These are phyloP conservation scores for Eupithecia vulgata DNA, from an alignment of 2,888 invertebrate species.

Conservation along the genomic window DNA sequence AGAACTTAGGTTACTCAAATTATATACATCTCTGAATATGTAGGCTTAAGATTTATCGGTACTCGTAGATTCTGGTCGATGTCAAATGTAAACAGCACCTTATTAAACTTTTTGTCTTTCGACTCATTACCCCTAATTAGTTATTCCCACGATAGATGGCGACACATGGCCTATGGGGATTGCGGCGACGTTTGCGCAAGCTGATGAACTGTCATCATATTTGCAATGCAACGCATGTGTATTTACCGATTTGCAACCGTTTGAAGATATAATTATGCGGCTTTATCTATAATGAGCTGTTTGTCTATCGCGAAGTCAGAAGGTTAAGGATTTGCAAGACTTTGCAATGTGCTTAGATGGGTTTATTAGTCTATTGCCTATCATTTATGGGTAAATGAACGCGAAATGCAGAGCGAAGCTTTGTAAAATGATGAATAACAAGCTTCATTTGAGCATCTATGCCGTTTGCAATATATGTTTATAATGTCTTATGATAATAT, in stretches of 20 bases:
- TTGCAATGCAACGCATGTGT: conserved; percentile 35
- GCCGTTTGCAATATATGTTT: background rate
- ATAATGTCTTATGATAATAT: background rate
- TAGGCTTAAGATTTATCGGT: background rate
- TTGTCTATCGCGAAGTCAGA: conserved; percentile 9
- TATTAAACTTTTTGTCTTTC: conserved; percentile 16
- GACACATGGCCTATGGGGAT: conserved; percentile 28
- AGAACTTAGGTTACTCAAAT: background rate
- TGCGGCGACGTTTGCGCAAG: conserved; percentile 35
- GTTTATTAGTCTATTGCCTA: background rate
- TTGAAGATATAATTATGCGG: conserved; percentile 31
- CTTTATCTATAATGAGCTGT: conserved; percentile 29
- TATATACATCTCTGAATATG: background rate
- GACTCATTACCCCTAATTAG: conserved; percentile 19
- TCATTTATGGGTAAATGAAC: background rate
- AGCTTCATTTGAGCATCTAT: background rate
- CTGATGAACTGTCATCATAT: conserved; percentile 42
- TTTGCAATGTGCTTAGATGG: background rate
- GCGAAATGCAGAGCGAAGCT: background rate
- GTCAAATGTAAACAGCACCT: background rate
- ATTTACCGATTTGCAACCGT: conserved; percentile 42
- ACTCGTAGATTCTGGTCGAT: background rate
- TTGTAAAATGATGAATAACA: background rate
- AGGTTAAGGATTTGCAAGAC: conserved; percentile 1
- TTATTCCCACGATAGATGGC: conserved; percentile 28